Evolutionary conservation across 2,113 vertebrate genomes (phyloP).

Genomic region (Dasyurus viverrinus): DNA sequence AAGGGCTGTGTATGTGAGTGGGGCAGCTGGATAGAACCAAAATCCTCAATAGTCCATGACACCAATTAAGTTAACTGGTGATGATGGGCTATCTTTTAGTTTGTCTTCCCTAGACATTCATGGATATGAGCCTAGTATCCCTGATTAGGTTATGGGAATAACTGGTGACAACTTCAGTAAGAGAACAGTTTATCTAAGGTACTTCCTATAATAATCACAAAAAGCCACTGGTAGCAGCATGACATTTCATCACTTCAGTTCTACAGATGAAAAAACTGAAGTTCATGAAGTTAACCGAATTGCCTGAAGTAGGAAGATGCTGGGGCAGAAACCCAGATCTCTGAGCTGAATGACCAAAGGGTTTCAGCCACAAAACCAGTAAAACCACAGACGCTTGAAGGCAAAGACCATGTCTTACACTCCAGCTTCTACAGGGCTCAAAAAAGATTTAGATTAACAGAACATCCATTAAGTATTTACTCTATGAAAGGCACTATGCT

Average conservation of each 20-base stretch:
- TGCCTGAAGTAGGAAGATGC: no score
- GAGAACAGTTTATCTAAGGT: neutral
- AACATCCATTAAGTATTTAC: neutral
- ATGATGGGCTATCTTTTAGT: no score
- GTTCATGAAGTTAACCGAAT: neutral
- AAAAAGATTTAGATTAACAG: neutral
- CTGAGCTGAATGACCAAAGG: neutral
- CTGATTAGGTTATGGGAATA: neutral
- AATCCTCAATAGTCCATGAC: no score
- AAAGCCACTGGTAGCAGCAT: neutral
- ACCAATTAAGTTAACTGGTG: no score
- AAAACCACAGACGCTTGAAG: neutral
- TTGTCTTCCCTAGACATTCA: no score
- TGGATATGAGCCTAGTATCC: neutral
- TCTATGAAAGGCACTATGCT: neutral
- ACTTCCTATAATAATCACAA: neutral
- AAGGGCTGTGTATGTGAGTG: no score
- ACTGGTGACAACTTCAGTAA: neutral
- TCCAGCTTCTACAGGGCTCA: neutral
- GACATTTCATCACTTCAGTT: neutral
- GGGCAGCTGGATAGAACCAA: no score
- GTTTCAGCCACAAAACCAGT: no score
- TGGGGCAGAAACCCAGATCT: neutral
- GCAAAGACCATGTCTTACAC: neutral
- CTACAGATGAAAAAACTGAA: neutral